A percentile compares a stretch with the other conserved stretches of the same genome.
These are phyloP conservation scores for Paramormyrops hopkinsi DNA, from an alignment of 2,797 vertebrate genomes.

Conservation along the genomic window DNA sequence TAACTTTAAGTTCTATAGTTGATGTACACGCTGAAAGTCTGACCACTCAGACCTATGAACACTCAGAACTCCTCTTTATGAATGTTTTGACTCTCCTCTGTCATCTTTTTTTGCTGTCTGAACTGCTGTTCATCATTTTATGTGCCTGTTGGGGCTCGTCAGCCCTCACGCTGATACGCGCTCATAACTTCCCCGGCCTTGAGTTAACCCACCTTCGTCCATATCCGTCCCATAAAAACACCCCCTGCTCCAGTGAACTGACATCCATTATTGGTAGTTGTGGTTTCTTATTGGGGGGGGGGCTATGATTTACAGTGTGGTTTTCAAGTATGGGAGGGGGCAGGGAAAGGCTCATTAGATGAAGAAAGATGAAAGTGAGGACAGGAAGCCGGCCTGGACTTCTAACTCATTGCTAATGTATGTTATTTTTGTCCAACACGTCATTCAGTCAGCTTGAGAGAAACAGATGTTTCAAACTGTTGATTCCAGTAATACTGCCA, in stretches of 20 bases:
- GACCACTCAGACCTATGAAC: background rate
- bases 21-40: background rate
- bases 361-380: background rate
- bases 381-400: background rate
- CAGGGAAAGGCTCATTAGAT: background rate
- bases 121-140: conserved; percentile 30
- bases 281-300: background rate
- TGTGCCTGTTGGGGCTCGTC: background rate
- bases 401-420: conserved; percentile 1
- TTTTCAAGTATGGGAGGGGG: conserved; percentile 18
- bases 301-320: conserved; percentile 3
- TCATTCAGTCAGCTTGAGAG: background rate
- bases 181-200: background rate
- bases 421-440: background rate
- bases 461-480: background rate
- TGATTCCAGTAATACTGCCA: background rate
- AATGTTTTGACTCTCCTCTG: conserved; percentile 13
- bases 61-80: background rate
- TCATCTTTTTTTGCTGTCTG: conserved; percentile 45
- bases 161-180: background rate
- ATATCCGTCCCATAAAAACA: background rate
- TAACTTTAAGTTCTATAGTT: background rate
- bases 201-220: background rate
- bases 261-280: background rate
- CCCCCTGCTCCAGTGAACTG: background rate